Base-by-base conservation (phyloP, 2,797 vertebrate genomes). In the Nyctalus aviator region DNA sequence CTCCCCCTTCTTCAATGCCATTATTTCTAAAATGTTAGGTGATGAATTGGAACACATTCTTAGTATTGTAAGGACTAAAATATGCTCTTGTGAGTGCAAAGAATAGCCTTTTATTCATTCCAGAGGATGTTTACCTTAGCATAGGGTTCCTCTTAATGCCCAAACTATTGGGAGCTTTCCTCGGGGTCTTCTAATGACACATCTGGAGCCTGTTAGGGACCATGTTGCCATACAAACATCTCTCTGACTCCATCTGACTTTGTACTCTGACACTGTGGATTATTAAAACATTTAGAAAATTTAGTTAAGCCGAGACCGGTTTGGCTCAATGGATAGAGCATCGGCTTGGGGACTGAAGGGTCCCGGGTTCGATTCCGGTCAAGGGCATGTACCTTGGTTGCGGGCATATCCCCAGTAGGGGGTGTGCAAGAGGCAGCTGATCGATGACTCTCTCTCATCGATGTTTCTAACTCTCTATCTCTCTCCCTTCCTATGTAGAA, bases 241-340 rank as follows among this genome's bases (percentile, higher is more conserved):
- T 79, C 92, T 84, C 59, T 66, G 18, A 35, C 27, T 92, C 41
- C 71, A 23, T 64, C 55, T 81, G 46, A 7, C 75, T 86, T 30
- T 84, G 64, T 69, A 79, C 68, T 79, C 76, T 48, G 15, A 87
- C 41, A 87, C 9, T 53, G 8, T 48, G 50, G 30, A 77, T 96
- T 86, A 78, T 75, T 87, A 50, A 62, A 93, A 71, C 86, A 73
- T 46, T 83, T 93, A 92, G 44, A 73, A 18, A 90, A 92, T 92
- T 91, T 90, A 78, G 21, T 84, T 57, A 88, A 84, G n/a, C n/a
- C n/a, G n/a, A n/a, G n/a, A n/a, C n/a, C n/a, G n/a, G n/a, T n/a
- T n/a, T n/a, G n/a, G n/a, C n/a, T n/a, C n/a, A n/a, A n/a, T n/a
- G n/a, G n/a, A n/a, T n/a, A n/a, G n/a, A n/a, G n/a, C n/a, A n/a